These are phyloP conservation scores for Cheilosia variabilis DNA, from an alignment of 2,888 invertebrate species.

Conservation along the genomic window DNA sequence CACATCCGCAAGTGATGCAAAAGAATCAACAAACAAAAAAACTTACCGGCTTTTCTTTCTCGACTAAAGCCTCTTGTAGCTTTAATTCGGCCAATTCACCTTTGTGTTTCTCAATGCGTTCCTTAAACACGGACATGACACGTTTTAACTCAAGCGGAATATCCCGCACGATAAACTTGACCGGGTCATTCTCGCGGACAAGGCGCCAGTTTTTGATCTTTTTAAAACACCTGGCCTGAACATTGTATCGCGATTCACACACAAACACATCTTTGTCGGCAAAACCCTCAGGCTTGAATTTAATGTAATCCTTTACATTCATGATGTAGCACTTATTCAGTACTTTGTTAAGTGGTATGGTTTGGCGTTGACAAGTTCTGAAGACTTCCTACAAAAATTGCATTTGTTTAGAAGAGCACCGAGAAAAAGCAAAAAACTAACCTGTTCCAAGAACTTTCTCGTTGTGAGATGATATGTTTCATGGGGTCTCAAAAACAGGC, in stretches of 20 bases:
- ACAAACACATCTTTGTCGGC: conserved; percentile 97
- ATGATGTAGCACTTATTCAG: conserved; percentile 96
- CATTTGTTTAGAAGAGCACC: not conserved
- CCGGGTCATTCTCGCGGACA: conserved; percentile 85
- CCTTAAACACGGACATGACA: conserved; percentile 96
- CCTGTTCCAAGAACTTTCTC: conserved; percentile 95
- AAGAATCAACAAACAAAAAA: not conserved
- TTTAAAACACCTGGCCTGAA: conserved; percentile 93
- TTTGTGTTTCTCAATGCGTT: conserved; percentile 94
- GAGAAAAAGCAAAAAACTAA: conserved; percentile 11
- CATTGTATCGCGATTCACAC: conserved; percentile 97
- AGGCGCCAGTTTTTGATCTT: conserved; percentile 93
- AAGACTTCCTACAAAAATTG: conserved; percentile 89
- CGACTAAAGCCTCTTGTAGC: conserved; percentile 91
- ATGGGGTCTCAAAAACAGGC: conserved; percentile 94
- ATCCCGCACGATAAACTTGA: conserved; percentile 88
- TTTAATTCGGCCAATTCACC: conserved; percentile 94
- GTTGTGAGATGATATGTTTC: conserved; percentile 98
- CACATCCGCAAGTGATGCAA: too few relatives aligned
- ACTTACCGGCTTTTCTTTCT: conserved; percentile 93
- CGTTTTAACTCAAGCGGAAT: conserved; percentile 92
- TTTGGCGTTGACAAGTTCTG: conserved; percentile 94
- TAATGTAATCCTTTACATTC: conserved; percentile 97
- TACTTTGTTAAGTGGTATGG: conserved; percentile 93
- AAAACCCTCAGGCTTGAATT: conserved; percentile 93